These are phyloP conservation scores for Erithacus rubecula DNA, from an alignment of 2,797 vertebrate species.

Conservation along the genomic window DNA sequence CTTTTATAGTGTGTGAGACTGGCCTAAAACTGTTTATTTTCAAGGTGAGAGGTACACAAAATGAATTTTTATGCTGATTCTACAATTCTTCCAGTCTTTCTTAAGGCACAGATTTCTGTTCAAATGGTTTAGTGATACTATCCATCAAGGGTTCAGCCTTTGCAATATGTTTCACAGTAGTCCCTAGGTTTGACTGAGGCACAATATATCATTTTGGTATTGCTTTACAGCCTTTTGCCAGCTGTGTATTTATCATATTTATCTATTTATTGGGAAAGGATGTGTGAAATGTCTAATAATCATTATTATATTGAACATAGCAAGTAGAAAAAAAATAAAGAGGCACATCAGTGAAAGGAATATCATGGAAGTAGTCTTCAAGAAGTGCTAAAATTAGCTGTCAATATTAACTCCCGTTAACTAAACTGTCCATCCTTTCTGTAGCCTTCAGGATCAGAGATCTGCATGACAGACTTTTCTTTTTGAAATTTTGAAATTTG, in stretches of 20 bases:
- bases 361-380: not conserved
- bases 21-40: constrained; percentile 8
- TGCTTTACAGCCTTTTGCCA: constrained; percentile 3
- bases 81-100: constrained; percentile 30
- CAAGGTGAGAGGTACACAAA: constrained; percentile 49
- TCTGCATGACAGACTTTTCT: not conserved
- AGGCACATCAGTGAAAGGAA: not conserved
- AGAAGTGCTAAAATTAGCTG: not conserved
- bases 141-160: constrained; percentile 42
- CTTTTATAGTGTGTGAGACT: not conserved
- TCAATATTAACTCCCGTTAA: not conserved
- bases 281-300: constrained; percentile 15
- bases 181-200: not conserved
- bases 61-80: constrained; percentile 37
- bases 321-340: constrained; percentile 7
- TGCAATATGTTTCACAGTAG: constrained; percentile 50
- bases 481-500: not conserved
- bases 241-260: constrained; percentile 45
- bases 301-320: not conserved
- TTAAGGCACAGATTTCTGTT: constrained; percentile 38
- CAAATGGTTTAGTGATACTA: constrained; percentile 37
- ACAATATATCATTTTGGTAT: constrained; percentile 54
- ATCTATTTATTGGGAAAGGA: constrained; percentile 31
- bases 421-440: not conserved
- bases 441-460: not conserved